A percentile compares a stretch with the other conserved stretches of the same genome.
These are phyloP conservation scores for Tupaia chinensis DNA, from an alignment of 2,113 vertebrate genomes.

Conservation along the genomic window DNA sequence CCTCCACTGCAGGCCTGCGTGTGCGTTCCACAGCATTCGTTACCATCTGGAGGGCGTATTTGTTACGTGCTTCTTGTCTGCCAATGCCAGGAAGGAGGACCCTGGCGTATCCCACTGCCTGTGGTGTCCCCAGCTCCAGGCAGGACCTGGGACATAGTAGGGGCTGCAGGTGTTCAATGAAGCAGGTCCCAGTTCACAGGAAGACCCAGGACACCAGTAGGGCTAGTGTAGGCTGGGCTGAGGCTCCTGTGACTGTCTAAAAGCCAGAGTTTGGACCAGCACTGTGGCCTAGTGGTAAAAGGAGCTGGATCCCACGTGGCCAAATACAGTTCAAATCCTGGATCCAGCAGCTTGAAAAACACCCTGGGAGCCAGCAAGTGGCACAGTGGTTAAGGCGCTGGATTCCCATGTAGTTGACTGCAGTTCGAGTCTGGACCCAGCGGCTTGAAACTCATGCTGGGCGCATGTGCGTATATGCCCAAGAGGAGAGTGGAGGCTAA, in stretches of 20 bases:
- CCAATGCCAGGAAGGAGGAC: neutral
- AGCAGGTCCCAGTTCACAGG: neutral
- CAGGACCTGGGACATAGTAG: neutral
- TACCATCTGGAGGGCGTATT: neutral
- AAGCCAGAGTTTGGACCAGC: neutral
- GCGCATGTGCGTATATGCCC: too few species aligned
- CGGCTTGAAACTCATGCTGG: too few species aligned
- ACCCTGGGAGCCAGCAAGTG: too few species aligned
- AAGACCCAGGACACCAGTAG: neutral
- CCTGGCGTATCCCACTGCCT: neutral
- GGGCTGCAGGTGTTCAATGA: neutral
- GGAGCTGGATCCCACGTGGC: too few species aligned
- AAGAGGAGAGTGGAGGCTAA: too few species aligned
- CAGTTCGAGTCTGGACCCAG: too few species aligned
- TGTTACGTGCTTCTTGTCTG: neutral
- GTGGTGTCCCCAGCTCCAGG: neutral
- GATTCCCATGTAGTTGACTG: too few species aligned
- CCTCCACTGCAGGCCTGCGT: neutral
- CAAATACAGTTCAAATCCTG: too few species aligned
- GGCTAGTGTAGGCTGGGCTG: neutral
- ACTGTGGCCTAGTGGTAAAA: too few species aligned
- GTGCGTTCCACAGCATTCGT: accelerated
- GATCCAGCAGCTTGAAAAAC: too few species aligned
- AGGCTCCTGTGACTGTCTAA: neutral
- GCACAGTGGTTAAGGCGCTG: too few species aligned